A percentile compares a stretch with the other conserved stretches of the same genome.
Conservation (phyloP, 2,888 invertebrate genomes). For the Plebejus anna region DNA sequence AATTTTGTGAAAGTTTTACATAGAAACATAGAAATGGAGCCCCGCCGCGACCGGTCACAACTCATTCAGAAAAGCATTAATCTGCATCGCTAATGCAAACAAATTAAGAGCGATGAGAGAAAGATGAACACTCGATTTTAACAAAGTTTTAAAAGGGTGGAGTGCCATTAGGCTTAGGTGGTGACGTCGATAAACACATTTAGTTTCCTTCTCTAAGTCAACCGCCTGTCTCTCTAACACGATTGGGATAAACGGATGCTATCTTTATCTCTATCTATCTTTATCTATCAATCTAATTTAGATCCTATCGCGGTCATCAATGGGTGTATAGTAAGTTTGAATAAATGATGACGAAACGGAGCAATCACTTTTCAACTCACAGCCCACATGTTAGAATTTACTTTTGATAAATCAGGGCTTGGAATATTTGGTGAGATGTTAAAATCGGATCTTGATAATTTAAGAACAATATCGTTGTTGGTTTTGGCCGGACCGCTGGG, state of each 20-base stretch:
- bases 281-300: conserved; percentile 35
- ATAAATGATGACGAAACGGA: not conserved
- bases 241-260: conserved; percentile 48
- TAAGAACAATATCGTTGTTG: conserved; percentile 27
- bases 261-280: conserved; percentile 28
- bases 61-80: not conserved
- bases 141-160: conserved; percentile 19
- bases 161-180: conserved; percentile 18
- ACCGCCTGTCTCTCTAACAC: conserved; percentile 53
- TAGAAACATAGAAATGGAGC: too few species aligned
- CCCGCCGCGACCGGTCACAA: not conserved
- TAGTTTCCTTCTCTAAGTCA: conserved; percentile 50
- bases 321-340: conserved; percentile 33
- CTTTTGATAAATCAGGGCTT: not conserved
- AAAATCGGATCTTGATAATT: conserved; percentile 61
- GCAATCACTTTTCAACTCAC: not conserved
- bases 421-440: conserved; percentile 51
- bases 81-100: conserved; percentile 8
- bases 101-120: conserved; percentile 11
- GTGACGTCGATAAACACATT: conserved; percentile 18
- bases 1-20: too few species aligned
- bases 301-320: conserved; percentile 35
- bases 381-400: not conserved
- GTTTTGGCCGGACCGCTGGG: not conserved
- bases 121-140: not conserved